Base-by-base conservation (phyloP, 2,888 invertebrate species). In the Mechanitis messenoides region DNA sequence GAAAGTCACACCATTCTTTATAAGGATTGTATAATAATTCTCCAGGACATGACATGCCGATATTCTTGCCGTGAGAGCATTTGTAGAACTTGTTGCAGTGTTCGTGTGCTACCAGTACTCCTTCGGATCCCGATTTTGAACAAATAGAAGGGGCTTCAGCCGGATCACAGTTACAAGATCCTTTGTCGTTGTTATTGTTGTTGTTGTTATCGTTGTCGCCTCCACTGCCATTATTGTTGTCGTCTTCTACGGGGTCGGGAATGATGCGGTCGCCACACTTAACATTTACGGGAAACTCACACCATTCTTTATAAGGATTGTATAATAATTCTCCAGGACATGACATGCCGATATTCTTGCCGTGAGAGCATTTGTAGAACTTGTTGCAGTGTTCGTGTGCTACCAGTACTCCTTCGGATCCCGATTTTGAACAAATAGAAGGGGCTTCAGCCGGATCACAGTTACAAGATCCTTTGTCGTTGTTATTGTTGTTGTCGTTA, bases 221-320 rank as follows among this genome's bases (percentile, higher is more conserved):
- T 11, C 47, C 61, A n/a, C 53, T 59, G n/a, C 45, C 58, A 0
- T 68, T 68, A 50, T 72, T 71, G 20, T 72, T 4, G 12, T 46
- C 71, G 4, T 56, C 45, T 33, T 69, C 67, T 0, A 71, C 74
- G 3, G 73, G 72, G 55, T 73, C 67, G 45, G 66, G 64, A 38
- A 68, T 71, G 3, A 62, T 61, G 6, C 72, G 64, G 11, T 61
- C 66, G 38, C 59, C 60, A 33, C 72, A 73, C 11, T 66, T 62
- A 2, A 73, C 72, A 11, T 66, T 70, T 1, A 64, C 61, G 12
- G 68, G 63, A 68, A 66, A 71, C 31, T 71, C 71, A 35, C 71
- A 71, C 33, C 53, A 42, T 7, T 67, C 54, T 0, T 45, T 65
- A 0, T 60, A 31, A 2, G 67, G 63, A 33, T 69, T 65, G 58